Conservation (phyloP, 2,113 vertebrate species). For the Trachemys scripta region DNA sequence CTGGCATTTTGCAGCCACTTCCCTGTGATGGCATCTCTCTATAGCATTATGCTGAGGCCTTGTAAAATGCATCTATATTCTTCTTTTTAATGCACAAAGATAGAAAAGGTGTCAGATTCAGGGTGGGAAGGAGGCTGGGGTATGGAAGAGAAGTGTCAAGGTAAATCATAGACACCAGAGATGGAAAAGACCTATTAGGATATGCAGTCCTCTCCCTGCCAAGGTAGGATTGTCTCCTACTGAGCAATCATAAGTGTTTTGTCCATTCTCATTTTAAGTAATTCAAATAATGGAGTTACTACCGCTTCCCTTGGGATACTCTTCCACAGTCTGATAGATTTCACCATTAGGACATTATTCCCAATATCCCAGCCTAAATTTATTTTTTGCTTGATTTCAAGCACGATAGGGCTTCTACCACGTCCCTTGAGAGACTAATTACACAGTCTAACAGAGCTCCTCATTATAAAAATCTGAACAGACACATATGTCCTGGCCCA, state of each 20-base stretch:
- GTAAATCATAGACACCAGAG: neutral
- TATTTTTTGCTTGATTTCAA: neutral
- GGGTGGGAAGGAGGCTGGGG: neutral
- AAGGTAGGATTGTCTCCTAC: accelerated
- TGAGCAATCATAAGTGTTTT: neutral
- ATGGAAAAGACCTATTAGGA: neutral
- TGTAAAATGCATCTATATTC: neutral
- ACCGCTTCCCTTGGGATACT: neutral
- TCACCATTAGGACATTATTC: neutral
- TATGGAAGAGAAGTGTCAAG: neutral
- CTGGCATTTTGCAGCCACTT: neutral
- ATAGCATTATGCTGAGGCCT: neutral
- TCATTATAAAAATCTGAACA: accelerated
- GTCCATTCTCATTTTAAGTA: neutral
- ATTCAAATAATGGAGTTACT: neutral
- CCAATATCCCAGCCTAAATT: neutral
- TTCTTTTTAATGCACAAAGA: neutral
- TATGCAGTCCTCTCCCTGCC: neutral
- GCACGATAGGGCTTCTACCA: neutral
- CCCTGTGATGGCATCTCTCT: neutral
- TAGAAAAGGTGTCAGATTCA: neutral
- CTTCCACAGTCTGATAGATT: neutral
- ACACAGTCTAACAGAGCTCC: neutral
- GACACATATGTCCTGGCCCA: accelerated
- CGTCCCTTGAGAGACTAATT: neutral